A percentile compares a stretch with the other conserved stretches of the same genome.
These are phyloP conservation scores for Hyperopisus bebe DNA, from an alignment of 2,113 vertebrate genomes.

Conservation along the genomic window DNA sequence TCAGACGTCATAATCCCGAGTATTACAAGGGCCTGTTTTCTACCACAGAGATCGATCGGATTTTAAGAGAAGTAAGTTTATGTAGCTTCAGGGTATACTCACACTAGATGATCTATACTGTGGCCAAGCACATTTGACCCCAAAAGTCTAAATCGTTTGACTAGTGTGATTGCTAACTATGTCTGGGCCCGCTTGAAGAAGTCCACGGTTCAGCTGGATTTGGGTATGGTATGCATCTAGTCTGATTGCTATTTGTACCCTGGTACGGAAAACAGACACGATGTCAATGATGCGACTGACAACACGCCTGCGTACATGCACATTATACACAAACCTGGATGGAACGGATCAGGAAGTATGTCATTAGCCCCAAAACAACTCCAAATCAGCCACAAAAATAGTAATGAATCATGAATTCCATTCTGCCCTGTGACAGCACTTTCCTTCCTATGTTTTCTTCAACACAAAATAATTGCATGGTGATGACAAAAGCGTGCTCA, in stretches of 20 bases:
- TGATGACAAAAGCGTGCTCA: not conserved
- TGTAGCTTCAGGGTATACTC: not conserved
- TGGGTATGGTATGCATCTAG: not conserved
- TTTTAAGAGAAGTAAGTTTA: conserved; percentile 64
- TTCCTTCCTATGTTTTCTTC: not conserved
- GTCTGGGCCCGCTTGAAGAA: not conserved
- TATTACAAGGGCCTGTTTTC: conserved; percentile 89
- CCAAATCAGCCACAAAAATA: too few species aligned
- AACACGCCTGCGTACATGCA: not conserved
- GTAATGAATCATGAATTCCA: too few species aligned
- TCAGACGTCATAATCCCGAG: conserved; percentile 66
- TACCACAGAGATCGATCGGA: conserved; percentile 76
- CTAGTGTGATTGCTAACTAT: not conserved
- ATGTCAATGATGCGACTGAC: not conserved
- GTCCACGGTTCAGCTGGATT: not conserved
- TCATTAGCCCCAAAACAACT: too few species aligned
- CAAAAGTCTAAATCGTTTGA: not conserved
- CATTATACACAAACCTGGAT: too few species aligned
- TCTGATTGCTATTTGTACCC: not conserved
- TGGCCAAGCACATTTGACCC: not conserved
- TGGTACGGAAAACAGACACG: not conserved
- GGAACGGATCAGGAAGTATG: too few species aligned
- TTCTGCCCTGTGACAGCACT: too few species aligned
- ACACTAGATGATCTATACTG: not conserved
- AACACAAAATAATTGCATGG: not conserved